Evolutionary conservation across 2,113 vertebrate genomes (phyloP).

Genomic region (Onychostruthus taczanowskii): DNA sequence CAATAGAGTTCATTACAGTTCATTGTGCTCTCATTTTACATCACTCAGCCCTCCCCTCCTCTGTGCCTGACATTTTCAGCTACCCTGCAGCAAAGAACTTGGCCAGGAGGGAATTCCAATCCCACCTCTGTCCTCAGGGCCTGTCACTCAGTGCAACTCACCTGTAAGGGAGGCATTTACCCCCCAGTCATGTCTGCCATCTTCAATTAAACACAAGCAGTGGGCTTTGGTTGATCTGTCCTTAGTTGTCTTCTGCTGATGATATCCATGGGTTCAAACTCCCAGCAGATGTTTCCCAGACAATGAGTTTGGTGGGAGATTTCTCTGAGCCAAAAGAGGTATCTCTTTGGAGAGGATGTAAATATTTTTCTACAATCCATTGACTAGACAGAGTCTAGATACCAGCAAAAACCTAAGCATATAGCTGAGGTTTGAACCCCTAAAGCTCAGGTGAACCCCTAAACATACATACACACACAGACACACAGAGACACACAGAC

Average conservation of each 20-base stretch:
- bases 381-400: background rate
- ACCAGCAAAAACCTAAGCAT: background rate
- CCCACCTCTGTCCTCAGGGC: background rate
- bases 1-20: background rate
- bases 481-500: fast-evolving
- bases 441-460: background rate
- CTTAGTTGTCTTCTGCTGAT: background rate
- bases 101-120: background rate
- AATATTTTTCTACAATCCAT: background rate
- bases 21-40: background rate
- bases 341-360: background rate
- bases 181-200: background rate
- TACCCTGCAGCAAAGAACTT: background rate
- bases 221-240: background rate
- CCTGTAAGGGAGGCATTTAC: background rate
- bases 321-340: background rate
- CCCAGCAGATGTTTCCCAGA: background rate
- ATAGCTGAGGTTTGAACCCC: background rate
- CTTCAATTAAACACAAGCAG: background rate
- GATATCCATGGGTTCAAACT: background rate
- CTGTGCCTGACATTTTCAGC: background rate
- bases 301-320: background rate
- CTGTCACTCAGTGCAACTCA: background rate
- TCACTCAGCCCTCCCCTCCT: background rate
- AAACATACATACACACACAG: fast-evolving